phyloP scores from a whole-genome alignment of 2,797 vertebrate species.

The Dallia pectoralis region DNA sequence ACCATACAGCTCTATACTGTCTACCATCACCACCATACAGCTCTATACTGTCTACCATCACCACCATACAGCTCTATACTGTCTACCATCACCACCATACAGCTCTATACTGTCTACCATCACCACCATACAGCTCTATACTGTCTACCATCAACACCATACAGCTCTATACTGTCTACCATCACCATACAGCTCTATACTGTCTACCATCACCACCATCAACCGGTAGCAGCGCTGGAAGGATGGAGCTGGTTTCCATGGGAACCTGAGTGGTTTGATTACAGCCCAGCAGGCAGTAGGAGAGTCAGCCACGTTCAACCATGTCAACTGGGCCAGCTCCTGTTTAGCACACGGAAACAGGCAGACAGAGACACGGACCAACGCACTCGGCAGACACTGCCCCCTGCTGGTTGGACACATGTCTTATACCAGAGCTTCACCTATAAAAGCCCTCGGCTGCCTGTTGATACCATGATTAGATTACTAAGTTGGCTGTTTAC shows the following conservation, averaged over 20 bases:
- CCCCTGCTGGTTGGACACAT: slow-evolving; percentile 21
- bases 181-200: slow-evolving; percentile 42
- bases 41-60: slow-evolving; percentile 25
- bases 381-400: slow-evolving; percentile 26
- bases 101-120: slow-evolving; percentile 25
- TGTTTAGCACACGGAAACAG: slow-evolving; percentile 4
- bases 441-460: neutral
- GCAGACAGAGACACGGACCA: neutral
- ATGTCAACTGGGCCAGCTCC: slow-evolving; percentile 16
- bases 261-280: slow-evolving; percentile 47
- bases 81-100: too few species aligned
- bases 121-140: slow-evolving; percentile 49
- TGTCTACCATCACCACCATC: slow-evolving; percentile 36
- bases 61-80: too few species aligned
- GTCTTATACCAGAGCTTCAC: neutral
- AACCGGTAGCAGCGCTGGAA: slow-evolving; percentile 28
- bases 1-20: too few species aligned
- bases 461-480: neutral
- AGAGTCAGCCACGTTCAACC: slow-evolving; percentile 14
- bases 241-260: slow-evolving; percentile 53
- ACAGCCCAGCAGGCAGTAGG: slow-evolving; percentile 19
- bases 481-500: neutral
- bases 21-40: too few species aligned
- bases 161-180: slow-evolving; percentile 32
- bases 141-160: slow-evolving; percentile 34